Base-by-base conservation (phyloP, 2,888 invertebrate genomes). In the Torymus tubicola region DNA sequence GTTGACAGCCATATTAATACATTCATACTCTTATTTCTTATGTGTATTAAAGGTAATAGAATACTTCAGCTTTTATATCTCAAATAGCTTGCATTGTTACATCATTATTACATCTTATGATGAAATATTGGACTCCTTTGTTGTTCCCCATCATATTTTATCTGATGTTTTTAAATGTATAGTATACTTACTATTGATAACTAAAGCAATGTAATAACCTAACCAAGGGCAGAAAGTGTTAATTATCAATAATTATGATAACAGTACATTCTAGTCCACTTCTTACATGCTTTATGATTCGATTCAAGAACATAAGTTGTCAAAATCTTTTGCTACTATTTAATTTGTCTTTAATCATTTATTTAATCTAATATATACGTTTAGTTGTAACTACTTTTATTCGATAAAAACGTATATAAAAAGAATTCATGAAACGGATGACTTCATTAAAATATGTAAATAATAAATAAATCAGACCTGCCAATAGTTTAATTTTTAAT, bases 221-320 rank as follows among this genome's bases (percentile, higher is more conserved):
- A 64, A 16, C 13, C n/a, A 13, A 58, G 31, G n/a, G 16, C 24
- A 16, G 0, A 64, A 57, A 24, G 57, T 57, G 77, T 8, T 77
- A 70, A 77, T 70, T 63, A 68, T 16, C 16, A 76, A 18, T 10
- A 77, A 77, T 77, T 77, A 69, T 55, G 42, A 69, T 69, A 61
- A 69, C 55, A 68, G 53, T 58, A 11, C 52, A 61, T n/a, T 70
- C 31, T 42, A 18, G 18, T 50, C 21, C 18, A 24, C 31, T 2
- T 21, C 8, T 42, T 65, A 52, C 24, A 63, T 5, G 31, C 31
- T 67, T 3, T 16, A 67, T 55, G 24, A 16, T 42, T 58, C 42
- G 60, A 18, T 53, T 52, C 52, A 53, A 67, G 52, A 8, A 12
- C 18, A 67, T 18, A 52, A 67, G 52, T 67, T 18, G n/a, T n/a